Evolutionary conservation across 2,888 invertebrate species (phyloP), one percentile per base, ranked within the genome.

Genomic region (Aricia artaxerxes): DNA sequence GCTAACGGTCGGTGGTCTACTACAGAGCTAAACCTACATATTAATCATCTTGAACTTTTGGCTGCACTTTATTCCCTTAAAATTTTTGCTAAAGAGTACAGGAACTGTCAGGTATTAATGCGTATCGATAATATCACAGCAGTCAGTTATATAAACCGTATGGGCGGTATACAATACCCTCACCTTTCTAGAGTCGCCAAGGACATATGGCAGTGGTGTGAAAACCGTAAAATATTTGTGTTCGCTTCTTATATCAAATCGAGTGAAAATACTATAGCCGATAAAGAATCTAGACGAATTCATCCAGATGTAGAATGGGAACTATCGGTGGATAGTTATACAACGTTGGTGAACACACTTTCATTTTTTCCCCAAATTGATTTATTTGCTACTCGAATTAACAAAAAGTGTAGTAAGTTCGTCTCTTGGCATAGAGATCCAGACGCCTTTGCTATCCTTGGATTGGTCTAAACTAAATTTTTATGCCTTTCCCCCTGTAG

Each of bases 221-320:
- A 84, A 77, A 38, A n/a, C 4, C 82, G 82, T 1, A 81, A 81
- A 60, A 79, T 87, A 16, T 83, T 80, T 82, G 57, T 88, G 5
- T 85, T 84, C 73, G 86, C 86, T 1, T 87, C 87, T 1, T 88
- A 88, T 76, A 86, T 87, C 1, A 79, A 82, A 72, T 84, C 81
- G 40, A 40, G 40, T 40, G 40, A 40, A 40, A 40, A 40, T 40
- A 40, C 40, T 5, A 40, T 40, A 40, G 40, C 40, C 4, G 40
- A 40, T 40, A 40, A 40, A 40, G 40, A 40, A 40, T 40, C 40
- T 40, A 40, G 40, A 40, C 40, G 40, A 40, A 40, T 40, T 40
- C 40, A 40, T 40, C 40, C 40, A 40, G 40, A 40, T 6, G 40
- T 40, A 40, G 0, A 84, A 79, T 84, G 82, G 82, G 80, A 81